Percentiles rank a stretch among this genome's conserved stretches.
Evolutionary conservation across 2,797 vertebrate genomes (phyloP).

Genomic region (Clarias pachynema): DNA sequence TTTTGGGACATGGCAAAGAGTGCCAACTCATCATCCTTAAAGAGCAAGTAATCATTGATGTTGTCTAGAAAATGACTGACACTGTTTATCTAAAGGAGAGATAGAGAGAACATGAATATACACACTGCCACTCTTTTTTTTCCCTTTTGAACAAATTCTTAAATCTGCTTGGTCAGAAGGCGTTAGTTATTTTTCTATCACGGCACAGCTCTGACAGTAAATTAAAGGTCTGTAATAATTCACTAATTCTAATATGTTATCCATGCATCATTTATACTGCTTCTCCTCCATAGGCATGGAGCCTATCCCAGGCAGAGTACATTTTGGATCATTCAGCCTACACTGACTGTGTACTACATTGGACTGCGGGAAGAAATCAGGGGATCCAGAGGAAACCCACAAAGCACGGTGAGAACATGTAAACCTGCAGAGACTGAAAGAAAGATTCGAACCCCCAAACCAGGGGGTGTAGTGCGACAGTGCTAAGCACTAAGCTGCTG

Average conservation of each 20-base stretch:
- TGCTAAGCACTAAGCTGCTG: too few relatives aligned
- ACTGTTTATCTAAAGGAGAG: constrained; percentile 67
- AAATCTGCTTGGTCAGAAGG: not conserved
- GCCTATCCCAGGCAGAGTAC: too few relatives aligned
- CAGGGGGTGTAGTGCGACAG: too few relatives aligned
- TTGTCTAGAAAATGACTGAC: constrained; percentile 76
- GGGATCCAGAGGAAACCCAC: too few relatives aligned
- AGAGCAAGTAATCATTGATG: constrained; percentile 77
- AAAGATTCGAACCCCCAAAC: too few relatives aligned
- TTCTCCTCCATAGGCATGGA: too few relatives aligned
- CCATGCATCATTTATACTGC: too few relatives aligned
- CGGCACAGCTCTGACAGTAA: not conserved
- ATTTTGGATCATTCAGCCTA: too few relatives aligned
- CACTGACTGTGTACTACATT: too few relatives aligned
- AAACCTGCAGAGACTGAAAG: too few relatives aligned
- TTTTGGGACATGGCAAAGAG: constrained; percentile 72
- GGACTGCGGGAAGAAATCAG: too few relatives aligned
- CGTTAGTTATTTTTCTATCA: not conserved
- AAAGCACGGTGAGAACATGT: too few relatives aligned
- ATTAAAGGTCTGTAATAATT: not conserved
- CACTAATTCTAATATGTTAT: not conserved
- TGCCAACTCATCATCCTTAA: constrained; percentile 74
- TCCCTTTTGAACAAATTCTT: not conserved
- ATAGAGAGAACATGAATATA: not conserved
- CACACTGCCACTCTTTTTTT: not conserved